Evolutionary conservation across 2,888 invertebrate genomes (phyloP).

Genomic region (Megamerina dolium): DNA sequence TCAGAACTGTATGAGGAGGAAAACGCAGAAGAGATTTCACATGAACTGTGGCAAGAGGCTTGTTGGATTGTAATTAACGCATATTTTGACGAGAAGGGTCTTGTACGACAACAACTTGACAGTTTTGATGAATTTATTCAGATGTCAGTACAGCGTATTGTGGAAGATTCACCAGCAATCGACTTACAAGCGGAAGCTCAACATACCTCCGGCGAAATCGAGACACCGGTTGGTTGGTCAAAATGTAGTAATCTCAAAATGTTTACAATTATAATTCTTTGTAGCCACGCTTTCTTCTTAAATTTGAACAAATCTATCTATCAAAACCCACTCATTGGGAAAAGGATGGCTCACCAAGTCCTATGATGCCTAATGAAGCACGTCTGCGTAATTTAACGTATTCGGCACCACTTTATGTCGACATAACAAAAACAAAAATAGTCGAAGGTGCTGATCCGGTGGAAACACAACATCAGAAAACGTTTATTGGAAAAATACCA

Average conservation of each 20-base stretch:
- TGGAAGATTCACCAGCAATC: slow-evolving; percentile 97
- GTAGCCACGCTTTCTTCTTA: slow-evolving; percentile 80
- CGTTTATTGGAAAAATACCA: slow-evolving; percentile 87
- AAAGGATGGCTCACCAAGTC: slow-evolving; percentile 97
- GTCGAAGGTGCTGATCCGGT: slow-evolving; percentile 86
- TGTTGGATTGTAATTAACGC: slow-evolving; percentile 99
- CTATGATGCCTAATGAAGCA: slow-evolving; percentile 99
- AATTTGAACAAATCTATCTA: slow-evolving; percentile 98
- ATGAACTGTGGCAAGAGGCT: slow-evolving; percentile 99
- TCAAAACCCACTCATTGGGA: slow-evolving; percentile 99
- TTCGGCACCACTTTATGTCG: slow-evolving; percentile 97
- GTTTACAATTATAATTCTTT: not conserved
- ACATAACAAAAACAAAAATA: slow-evolving; percentile 93
- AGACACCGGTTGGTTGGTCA: slow-evolving; percentile 61
- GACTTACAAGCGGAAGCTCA: slow-evolving; percentile 97
- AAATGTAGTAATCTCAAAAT: too few species aligned
- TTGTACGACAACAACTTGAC: slow-evolving; percentile 97
- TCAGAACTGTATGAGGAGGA: slow-evolving; percentile 67
- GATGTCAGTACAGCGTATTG: slow-evolving; percentile 99
- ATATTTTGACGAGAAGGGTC: slow-evolving; percentile 99
- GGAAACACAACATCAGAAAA: slow-evolving; percentile 72
- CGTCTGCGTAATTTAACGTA: slow-evolving; percentile 94
- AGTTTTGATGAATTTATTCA: slow-evolving; percentile 99
- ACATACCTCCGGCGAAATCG: slow-evolving; percentile 88
- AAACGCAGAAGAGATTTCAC: slow-evolving; percentile 91